Conservation (phyloP, 2,797 vertebrate genomes). For the Prionace glauca region DNA sequence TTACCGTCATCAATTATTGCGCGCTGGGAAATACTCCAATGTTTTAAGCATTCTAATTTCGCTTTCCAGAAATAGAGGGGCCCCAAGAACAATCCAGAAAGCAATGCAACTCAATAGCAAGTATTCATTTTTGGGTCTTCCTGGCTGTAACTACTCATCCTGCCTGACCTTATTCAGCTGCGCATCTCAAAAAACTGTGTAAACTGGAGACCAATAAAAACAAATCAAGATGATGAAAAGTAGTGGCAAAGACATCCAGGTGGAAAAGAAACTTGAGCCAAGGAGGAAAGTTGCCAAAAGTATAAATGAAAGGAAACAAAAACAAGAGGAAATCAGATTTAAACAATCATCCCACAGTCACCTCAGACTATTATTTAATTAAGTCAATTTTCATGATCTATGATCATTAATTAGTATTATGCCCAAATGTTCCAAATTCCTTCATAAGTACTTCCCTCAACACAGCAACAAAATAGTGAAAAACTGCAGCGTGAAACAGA, state of each 20-base stretch:
- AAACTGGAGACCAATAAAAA: neutral
- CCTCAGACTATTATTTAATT: neutral
- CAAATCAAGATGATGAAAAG: neutral
- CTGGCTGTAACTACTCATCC: neutral
- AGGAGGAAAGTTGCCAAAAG: neutral
- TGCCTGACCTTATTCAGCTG: neutral
- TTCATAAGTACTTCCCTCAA: neutral
- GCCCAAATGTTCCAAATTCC: neutral
- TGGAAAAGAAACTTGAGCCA: neutral
- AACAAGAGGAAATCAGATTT: neutral
- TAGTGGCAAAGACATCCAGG: neutral
- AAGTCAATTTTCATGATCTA: neutral
- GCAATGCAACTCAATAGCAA: neutral
- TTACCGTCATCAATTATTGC: neutral
- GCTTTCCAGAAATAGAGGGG: neutral
- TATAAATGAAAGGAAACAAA: neutral
- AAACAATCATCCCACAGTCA: neutral
- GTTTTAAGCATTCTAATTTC: neutral
- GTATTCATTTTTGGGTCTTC: neutral
- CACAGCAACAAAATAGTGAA: too few species aligned
- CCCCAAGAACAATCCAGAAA: neutral
- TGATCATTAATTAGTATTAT: neutral
- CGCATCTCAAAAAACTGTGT: neutral
- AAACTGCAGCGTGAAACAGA: neutral
- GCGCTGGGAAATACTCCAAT: neutral